Evolutionary conservation across 2,888 invertebrate genomes (phyloP), one percentile per base, ranked within the genome.

Genomic region (Drosophila ustulata): DNA sequence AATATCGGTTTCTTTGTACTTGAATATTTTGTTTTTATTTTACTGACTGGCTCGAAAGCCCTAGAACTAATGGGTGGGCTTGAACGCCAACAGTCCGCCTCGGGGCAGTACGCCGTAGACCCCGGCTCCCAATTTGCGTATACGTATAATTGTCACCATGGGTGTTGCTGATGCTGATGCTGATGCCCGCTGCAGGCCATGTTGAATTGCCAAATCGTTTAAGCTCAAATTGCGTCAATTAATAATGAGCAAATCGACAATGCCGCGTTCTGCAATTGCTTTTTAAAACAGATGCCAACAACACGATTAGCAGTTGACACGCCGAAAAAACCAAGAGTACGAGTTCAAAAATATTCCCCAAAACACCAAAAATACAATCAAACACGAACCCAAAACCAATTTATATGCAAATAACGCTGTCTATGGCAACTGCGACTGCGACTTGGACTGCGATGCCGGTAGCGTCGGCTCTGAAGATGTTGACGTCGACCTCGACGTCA

Each of bases 81-180:
- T 73, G 70, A 67, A 68, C 68, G 84, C 73, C 70, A 45, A 41
- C 49, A 53, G 57, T 72, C 47, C 18, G 67, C 80, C 80, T 50
- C 25, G 45, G 83, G 82, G 67, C 74, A 77, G 71, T 41, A 50
- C 50, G 41, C n/a, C 43, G n/a, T 46, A 66, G 26, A 26, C 57
- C 46, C 50, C 41, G 5, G 11, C 32, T 30, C n/a, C 61, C 71
- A 74, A 63, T 69, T 55, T 69, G 53, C 71, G 73, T 75, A 47
- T 28, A 63, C 65, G 68, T 80, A 87, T 89, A 90, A 90, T 90
- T 89, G 90, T 90, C 90, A 90, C 90, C 89, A 82, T 82, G 90
- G 90, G 90, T 89, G 90, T 88, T 74, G 71, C 64, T 70, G 68
- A 37, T 37, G 18, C 9, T 89, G 90, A 86, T 74, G 71, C 64